phyloP scores from a whole-genome alignment of 2,113 vertebrate species.

The Oreocharis arfaki region DNA sequence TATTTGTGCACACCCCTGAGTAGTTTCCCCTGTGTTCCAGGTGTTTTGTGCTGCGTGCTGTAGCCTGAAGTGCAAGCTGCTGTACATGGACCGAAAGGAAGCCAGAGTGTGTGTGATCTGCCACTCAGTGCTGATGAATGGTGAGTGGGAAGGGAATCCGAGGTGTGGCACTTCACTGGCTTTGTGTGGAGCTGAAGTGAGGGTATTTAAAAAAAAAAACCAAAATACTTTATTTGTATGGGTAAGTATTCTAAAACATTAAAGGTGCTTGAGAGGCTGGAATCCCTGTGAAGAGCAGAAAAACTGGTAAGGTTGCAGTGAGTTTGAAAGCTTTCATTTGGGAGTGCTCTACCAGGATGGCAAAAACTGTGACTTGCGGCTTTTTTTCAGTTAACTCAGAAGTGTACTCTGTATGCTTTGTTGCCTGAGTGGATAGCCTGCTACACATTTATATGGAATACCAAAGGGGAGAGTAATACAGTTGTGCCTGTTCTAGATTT shows the following conservation, averaged over 20 bases:
- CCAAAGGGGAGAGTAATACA: neutral
- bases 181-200: neutral
- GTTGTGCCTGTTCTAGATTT: neutral
- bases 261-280: neutral
- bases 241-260: neutral
- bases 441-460: neutral
- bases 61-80: slow-evolving; percentile 89
- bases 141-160: slow-evolving; percentile 73
- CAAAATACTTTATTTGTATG: neutral
- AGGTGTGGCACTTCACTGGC: neutral
- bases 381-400: neutral
- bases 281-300: neutral
- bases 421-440: neutral
- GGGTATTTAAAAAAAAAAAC: neutral
- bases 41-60: slow-evolving; percentile 96
- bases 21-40: slow-evolving; percentile 67
- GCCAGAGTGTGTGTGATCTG: slow-evolving; percentile 95
- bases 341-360: neutral
- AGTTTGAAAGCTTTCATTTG: neutral
- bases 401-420: neutral
- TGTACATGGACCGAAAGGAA: slow-evolving; percentile 96
- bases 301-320: neutral
- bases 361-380: neutral
- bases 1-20: neutral
- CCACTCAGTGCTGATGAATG: slow-evolving; percentile 87